Evolutionary conservation across 1,140 invertebrate species (phyloP), one percentile per base, ranked within the genome.

Genomic region (Pogonognathellus flavescens): DNA sequence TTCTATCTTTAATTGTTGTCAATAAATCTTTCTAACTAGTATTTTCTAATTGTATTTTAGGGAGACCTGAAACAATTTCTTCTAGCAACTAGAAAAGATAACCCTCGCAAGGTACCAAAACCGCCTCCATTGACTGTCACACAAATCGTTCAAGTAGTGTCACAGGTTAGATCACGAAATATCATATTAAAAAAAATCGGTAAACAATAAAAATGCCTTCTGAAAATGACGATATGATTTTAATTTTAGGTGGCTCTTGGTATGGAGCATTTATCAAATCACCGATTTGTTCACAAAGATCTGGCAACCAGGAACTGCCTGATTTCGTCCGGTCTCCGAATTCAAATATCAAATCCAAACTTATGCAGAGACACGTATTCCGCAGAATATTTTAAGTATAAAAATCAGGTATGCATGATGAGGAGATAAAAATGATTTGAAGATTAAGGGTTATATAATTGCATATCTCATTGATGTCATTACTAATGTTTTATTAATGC

Each of bases 51-150:
- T 52, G 20, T n/a, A 14, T 52, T 70, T 70, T 88, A 96, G 95
- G 97, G 97, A n/a, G 97, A 98, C 90, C 91, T 98, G 80, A 98
- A 98, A 88, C 96, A 96, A 90, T 98, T 97, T 91, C 91, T 98
- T n/a, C 91, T 96, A 66, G 95, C 97, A 6, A 97, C 96, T 0
- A 92, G 94, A 20, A 93, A 94, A 87, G 93, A 93, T 87, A 91
- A 91, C 66, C 84, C 76, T 22, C 52, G 82, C 90, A 92, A 89
- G 89, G 93, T 90, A 84, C 92, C 87, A 87, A 89, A 91, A 9
- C 92, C 93, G 5, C 93, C 94, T 0, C 93, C 94, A 31, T 90
- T 97, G 0, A 93, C 93, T 0, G 91, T 93, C 0, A 91, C 93
- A 11, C 96, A 97, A 91, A 93, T 94, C 62, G 90, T 96, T 0